phyloP scores from a whole-genome alignment of 2,888 invertebrate species.

The Caenorhabditis wallacei region DNA sequence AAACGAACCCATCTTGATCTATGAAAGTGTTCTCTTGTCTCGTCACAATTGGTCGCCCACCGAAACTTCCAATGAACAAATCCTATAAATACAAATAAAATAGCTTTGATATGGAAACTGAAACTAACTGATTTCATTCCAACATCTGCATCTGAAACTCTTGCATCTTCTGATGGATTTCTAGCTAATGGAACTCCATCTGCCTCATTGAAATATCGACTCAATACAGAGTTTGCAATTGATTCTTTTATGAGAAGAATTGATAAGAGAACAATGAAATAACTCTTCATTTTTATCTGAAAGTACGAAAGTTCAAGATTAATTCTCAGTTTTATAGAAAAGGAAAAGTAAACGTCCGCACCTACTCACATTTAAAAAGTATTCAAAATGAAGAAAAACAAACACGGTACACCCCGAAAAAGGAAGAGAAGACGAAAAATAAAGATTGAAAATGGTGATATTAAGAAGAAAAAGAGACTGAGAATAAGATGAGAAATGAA shows the following conservation, averaged over 20 bases:
- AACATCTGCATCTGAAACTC: conserved; percentile 65
- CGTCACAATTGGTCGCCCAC: conserved; percentile 54
- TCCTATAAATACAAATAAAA: conserved; percentile 22
- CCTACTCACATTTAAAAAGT: conserved; percentile 11
- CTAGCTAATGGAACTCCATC: conserved; percentile 43
- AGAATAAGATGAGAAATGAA: conserved; percentile 6
- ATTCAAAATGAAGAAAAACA: conserved; percentile 37
- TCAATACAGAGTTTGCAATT: conserved; percentile 35
- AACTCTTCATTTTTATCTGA: conserved; percentile 15
- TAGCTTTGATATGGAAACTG: background rate
- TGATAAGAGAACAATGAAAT: background rate
- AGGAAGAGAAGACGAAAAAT: conserved; percentile 8
- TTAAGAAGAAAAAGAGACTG: conserved; percentile 24
- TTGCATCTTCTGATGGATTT: conserved; percentile 43
- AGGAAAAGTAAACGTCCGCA: conserved; percentile 9
- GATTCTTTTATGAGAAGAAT: background rate
- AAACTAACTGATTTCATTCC: conserved; percentile 64
- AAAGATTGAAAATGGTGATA: conserved; percentile 6
- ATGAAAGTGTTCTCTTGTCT: conserved; percentile 61
- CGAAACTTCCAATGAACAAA: conserved; percentile 56
- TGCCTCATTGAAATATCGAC: conserved; percentile 54
- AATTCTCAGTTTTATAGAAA: conserved; percentile 1
- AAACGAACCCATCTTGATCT: conserved; percentile 63
- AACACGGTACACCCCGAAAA: conserved; percentile 46
- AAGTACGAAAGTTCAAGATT: background rate